These are phyloP conservation scores for Apeltes quadracus DNA, from an alignment of 2,113 vertebrate species.

Conservation along the genomic window DNA sequence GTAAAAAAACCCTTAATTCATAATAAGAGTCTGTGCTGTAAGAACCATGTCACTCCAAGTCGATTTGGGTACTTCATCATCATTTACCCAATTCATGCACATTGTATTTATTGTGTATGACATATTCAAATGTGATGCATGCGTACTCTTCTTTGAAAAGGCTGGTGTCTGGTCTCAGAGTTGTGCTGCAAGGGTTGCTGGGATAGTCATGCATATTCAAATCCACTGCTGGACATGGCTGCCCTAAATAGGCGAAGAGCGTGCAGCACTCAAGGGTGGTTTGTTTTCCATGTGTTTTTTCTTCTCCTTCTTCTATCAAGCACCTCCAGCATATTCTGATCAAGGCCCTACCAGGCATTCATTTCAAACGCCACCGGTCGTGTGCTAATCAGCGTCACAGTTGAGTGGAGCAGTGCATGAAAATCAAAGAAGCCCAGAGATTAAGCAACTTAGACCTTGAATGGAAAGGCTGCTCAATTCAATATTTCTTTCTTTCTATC, in stretches of 20 bases:
- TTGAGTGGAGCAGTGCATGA: conserved; percentile 57
- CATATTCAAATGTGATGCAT: conserved; percentile 82
- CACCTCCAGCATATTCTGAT: conserved; percentile 70
- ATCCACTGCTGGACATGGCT: conserved; percentile 82
- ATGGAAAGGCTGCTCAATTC: not conserved
- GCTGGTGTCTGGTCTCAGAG: conserved; percentile 54
- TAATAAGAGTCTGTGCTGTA: conserved; percentile 12
- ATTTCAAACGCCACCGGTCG: conserved; percentile 58
- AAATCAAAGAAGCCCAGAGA: conserved; percentile 61
- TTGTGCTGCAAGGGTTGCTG: conserved; percentile 78
- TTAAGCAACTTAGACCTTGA: conserved; percentile 35
- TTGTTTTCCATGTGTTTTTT: conserved; percentile 68
- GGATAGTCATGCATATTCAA: conserved; percentile 85
- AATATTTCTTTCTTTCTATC: conserved; percentile 35
- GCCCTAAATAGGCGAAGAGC: conserved; percentile 81
- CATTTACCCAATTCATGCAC: conserved; percentile 57
- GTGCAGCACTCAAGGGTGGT: conserved; percentile 74
- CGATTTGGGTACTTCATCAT: conserved; percentile 43
- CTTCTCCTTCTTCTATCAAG: conserved; percentile 26
- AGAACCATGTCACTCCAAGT: conserved; percentile 31
- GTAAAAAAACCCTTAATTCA: conserved; percentile 16
- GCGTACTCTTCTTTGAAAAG: conserved; percentile 65
- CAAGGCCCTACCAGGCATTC: conserved; percentile 69
- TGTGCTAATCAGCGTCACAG: conserved; percentile 56
- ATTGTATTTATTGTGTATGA: conserved; percentile 73